phyloP scores from a whole-genome alignment of 2,888 invertebrate genomes.

The Sepioteuthis lessoniana region DNA sequence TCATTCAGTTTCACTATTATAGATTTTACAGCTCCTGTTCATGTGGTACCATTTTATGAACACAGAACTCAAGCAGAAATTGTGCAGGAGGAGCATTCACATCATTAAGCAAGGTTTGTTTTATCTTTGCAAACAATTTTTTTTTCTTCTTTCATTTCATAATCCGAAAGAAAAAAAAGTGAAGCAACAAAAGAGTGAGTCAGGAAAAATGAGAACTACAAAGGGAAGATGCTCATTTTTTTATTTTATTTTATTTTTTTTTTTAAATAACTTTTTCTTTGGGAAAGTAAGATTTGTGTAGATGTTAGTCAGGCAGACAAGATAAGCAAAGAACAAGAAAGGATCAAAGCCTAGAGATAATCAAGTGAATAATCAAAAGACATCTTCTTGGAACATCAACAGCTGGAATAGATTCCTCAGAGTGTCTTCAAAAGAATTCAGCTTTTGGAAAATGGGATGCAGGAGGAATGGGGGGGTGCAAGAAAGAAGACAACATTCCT shows the following conservation, averaged over 20 bases:
- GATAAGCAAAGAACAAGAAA: neutral
- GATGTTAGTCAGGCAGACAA: slow-evolving; percentile 11
- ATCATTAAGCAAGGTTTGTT: neutral
- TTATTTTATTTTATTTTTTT: neutral
- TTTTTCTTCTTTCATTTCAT: neutral
- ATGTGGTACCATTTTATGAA: neutral
- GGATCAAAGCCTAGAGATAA: neutral
- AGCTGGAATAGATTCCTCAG: slow-evolving; percentile 13
- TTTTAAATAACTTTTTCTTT: neutral
- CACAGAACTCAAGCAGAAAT: neutral
- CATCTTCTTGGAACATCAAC: slow-evolving; percentile 33
- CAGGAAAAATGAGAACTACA: neutral
- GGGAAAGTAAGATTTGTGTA: neutral
- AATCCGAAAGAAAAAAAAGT: neutral
- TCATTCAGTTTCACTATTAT: neutral
- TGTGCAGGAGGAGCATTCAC: slow-evolving; percentile 6
- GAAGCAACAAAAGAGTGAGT: neutral
- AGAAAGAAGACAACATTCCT: neutral
- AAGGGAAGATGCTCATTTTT: neutral
- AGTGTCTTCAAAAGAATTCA: neutral
- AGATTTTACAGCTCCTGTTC: no score
- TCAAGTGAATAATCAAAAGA: slow-evolving; percentile 33
- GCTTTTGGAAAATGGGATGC: neutral
- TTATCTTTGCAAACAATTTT: neutral
- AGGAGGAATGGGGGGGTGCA: neutral